Percentiles rank a stretch among this genome's conserved stretches.
Conservation (phyloP, 2,113 vertebrate genomes). For the Cavia aperea region DNA sequence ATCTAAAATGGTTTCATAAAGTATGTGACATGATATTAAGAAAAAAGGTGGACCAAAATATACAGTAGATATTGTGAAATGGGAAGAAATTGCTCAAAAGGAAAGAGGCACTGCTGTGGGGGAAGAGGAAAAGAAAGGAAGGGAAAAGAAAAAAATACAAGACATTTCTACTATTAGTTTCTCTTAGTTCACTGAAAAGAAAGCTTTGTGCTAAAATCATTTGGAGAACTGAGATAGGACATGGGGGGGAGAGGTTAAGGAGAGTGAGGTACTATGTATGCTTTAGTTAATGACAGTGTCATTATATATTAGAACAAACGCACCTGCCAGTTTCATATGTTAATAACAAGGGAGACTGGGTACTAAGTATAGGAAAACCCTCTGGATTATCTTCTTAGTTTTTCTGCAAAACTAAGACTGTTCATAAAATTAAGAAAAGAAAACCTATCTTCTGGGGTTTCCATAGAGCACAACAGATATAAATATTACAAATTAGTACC, state of each 20-base stretch:
- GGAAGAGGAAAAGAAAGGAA: neutral
- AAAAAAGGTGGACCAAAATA: neutral
- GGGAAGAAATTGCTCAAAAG: neutral
- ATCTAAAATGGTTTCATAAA: conserved; percentile 2
- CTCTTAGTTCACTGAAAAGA: neutral
- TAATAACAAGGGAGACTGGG: neutral
- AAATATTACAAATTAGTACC: neutral
- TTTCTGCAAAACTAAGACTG: conserved; percentile 19
- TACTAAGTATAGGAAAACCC: neutral
- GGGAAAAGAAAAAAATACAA: neutral
- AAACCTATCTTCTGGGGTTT: neutral
- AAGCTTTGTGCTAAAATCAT: neutral
- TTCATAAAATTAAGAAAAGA: neutral
- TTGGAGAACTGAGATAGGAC: neutral
- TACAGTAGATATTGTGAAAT: neutral
- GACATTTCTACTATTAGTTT: neutral
- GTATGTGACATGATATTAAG: neutral
- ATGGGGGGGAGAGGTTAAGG: neutral
- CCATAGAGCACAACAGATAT: neutral
- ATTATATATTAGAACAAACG: neutral
- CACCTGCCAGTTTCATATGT: neutral
- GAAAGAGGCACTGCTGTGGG: neutral
- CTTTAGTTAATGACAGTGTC: neutral
- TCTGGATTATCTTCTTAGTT: neutral
- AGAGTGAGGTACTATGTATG: neutral